Base-by-base conservation (phyloP, 2,113 vertebrate species). In the Suncus etruscus region DNA sequence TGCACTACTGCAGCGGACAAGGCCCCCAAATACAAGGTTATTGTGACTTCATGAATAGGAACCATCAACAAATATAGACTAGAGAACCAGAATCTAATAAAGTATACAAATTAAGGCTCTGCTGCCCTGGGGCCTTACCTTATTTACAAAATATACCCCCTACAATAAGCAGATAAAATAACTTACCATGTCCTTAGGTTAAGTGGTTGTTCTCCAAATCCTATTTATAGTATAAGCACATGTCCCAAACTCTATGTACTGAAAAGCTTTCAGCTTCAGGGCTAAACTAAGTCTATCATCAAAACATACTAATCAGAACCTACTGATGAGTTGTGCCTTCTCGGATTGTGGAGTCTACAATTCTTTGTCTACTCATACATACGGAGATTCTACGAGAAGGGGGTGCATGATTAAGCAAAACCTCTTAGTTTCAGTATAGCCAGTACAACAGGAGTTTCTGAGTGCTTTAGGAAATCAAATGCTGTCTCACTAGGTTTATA, bases 131-230 rank as follows among this genome's bases (percentile, higher is more conserved):
- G 0, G 29, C 69, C 77, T 93, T 92, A 65, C 32, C 47, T 84
- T 92, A 86, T 96, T 97, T 97, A 96, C 92, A 95, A 95, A 97
- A 97, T 54, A 96, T 18, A 72, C 47, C 80, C 88, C 61, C 45
- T 91, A 84, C n/a, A 84, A 77, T 69, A 70, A 92, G 78, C 68
- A 94, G 80, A 81, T 83, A 78, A 87, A 65, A 5, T 82, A 54
- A 77, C 54, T 70, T 75, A 87, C 47, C 63, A 72, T 93, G 48
- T 92, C 93, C 90, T 90, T 91, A 74, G 87, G 76, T 91, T 83
- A 95, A 96, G 63, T 91, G 83, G 65, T 50, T 77, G 83, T 69
- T 93, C 90, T 86, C 86, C 69, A 94, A 86, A 83, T 4, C 27
- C 85, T 95, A 80, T 95, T 94, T 95, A 90, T 24, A 89, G 61